These are phyloP conservation scores for Alitta virens DNA, from an alignment of 2,888 invertebrate species.

Conservation along the genomic window DNA sequence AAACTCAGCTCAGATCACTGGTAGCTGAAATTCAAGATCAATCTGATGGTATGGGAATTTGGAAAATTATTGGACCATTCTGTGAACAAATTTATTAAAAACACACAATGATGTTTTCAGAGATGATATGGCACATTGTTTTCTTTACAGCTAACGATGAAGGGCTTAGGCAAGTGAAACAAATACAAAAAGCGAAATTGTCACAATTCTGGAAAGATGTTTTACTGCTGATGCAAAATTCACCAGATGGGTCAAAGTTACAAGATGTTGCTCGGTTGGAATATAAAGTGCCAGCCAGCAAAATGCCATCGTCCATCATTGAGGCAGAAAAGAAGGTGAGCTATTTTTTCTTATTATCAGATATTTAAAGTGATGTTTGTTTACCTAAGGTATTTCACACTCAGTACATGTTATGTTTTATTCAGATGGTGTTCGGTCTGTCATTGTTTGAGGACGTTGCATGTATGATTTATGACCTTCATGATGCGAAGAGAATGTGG, in stretches of 20 bases:
- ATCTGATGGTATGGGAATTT: too few species aligned
- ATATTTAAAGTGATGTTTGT: too few species aligned
- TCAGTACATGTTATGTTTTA: too few species aligned
- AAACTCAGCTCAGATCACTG: background rate
- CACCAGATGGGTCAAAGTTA: slow-evolving; percentile 37
- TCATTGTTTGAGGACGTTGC: slow-evolving; percentile 54
- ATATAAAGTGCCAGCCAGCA: slow-evolving; percentile 42
- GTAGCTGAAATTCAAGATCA: background rate
- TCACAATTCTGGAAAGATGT: slow-evolving; percentile 51
- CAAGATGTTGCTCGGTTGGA: slow-evolving; percentile 49
- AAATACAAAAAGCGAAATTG: slow-evolving; percentile 35
- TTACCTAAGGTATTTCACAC: too few species aligned
- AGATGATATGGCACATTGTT: too few species aligned
- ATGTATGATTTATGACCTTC: slow-evolving; percentile 50
- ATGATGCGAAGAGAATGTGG: slow-evolving; percentile 51
- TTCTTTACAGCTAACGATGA: slow-evolving; percentile 34
- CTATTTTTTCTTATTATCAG: background rate
- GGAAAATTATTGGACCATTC: too few species aligned
- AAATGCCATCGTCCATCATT: slow-evolving; percentile 44
- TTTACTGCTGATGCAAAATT: slow-evolving; percentile 39
- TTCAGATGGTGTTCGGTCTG: slow-evolving; percentile 43
- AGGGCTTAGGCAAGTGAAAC: slow-evolving; percentile 31
- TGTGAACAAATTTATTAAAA: too few species aligned
- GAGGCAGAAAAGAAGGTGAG: slow-evolving; percentile 50
- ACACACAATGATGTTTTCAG: too few species aligned